phyloP scores from a whole-genome alignment of 2,888 invertebrate genomes.

The Diachrysia chrysitis region DNA sequence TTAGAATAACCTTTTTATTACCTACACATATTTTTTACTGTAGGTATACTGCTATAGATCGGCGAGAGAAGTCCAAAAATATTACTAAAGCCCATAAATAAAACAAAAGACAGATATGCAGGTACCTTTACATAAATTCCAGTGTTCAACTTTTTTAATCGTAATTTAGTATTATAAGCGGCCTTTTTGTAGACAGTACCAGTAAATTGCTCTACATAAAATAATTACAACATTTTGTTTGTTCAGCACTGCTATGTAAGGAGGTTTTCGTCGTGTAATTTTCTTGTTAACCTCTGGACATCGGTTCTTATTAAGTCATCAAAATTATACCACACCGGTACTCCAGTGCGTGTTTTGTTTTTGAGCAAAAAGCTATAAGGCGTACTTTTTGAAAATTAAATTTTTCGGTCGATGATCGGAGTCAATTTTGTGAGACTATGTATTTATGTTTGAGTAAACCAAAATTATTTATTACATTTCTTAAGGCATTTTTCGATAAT shows the following conservation, averaged over 20 bases:
- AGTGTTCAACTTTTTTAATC: slow-evolving; percentile 61
- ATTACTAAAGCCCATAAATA: background rate
- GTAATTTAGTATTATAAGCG: slow-evolving; percentile 69
- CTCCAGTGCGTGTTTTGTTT: slow-evolving; percentile 57
- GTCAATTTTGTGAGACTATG: slow-evolving; percentile 17
- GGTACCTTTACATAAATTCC: slow-evolving; percentile 21
- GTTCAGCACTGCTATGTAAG: slow-evolving; percentile 61
- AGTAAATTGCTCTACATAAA: slow-evolving; percentile 73
- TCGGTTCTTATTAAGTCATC: slow-evolving; percentile 79
- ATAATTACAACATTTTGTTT: slow-evolving; percentile 75
- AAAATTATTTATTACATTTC: slow-evolving; percentile 4
- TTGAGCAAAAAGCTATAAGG: slow-evolving; percentile 49
- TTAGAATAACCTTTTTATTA: no score
- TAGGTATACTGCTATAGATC: no score
- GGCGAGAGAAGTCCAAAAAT: background rate
- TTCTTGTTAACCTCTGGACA: slow-evolving; percentile 74
- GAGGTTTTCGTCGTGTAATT: slow-evolving; percentile 72
- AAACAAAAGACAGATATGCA: background rate
- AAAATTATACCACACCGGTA: slow-evolving; percentile 71
- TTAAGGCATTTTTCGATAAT: background rate
- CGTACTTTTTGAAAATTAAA: slow-evolving; percentile 50
- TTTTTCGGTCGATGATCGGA: slow-evolving; percentile 32
- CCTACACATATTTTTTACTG: no score
- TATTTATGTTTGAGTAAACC: slow-evolving; percentile 23
- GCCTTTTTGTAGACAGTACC: slow-evolving; percentile 58